Conservation (phyloP, 2,888 invertebrate species). For the Aproaerema taeniolella region DNA sequence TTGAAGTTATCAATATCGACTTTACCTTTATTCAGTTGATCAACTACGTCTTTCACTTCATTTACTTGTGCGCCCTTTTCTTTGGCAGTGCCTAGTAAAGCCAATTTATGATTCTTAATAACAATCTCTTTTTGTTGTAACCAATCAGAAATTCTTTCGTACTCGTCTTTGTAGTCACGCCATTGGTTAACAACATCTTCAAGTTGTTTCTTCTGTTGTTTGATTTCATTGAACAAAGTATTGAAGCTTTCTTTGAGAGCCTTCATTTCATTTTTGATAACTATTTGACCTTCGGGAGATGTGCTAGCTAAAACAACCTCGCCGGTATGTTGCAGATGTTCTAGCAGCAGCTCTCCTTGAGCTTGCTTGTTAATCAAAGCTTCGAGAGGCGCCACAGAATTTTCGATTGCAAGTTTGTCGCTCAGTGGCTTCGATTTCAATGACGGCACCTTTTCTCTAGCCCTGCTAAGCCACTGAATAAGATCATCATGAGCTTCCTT, state of each 20-base stretch:
- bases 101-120: conserved; percentile 92
- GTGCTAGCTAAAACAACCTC: conserved; percentile 92
- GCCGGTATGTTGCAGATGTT: conserved; percentile 91
- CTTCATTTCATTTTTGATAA: conserved; percentile 90
- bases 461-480: conserved; percentile 90
- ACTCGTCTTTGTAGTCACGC: conserved; percentile 95
- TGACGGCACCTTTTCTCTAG: conserved; percentile 92
- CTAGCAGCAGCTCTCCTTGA: conserved; percentile 91
- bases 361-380: conserved; percentile 92
- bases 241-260: conserved; percentile 91
- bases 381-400: conserved; percentile 91
- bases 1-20: conserved; percentile 90
- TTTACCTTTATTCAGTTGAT: conserved; percentile 86
- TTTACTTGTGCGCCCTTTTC: conserved; percentile 92
- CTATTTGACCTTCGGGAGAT: conserved; percentile 86
- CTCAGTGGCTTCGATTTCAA: conserved; percentile 89
- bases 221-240: conserved; percentile 89
- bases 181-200: conserved; percentile 89
- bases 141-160: conserved; percentile 94
- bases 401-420: conserved; percentile 92
- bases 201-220: conserved; percentile 89
- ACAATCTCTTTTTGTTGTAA: conserved; percentile 94
- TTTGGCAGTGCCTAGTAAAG: conserved; percentile 84
- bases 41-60: conserved; percentile 87
- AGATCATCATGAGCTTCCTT: conserved; percentile 95